Evolutionary conservation across 1,140 invertebrate genomes (phyloP).

Genomic region (Drosophila virilis): DNA sequence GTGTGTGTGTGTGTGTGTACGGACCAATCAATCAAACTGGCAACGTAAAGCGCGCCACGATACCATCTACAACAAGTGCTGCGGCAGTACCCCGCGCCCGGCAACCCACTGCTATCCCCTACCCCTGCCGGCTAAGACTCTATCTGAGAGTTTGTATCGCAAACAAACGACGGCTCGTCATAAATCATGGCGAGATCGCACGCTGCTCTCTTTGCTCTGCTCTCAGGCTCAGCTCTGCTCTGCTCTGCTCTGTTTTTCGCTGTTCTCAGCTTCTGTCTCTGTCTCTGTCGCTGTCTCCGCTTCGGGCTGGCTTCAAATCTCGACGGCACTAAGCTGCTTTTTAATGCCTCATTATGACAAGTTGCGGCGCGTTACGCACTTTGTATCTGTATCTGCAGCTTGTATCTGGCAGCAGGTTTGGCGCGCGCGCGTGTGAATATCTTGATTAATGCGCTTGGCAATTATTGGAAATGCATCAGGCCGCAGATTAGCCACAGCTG

Average conservation of each 20-base stretch:
- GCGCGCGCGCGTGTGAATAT: conserved; percentile 37
- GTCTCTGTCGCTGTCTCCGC: neutral
- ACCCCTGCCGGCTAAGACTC: conserved; percentile 20
- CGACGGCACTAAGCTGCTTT: conserved; percentile 37
- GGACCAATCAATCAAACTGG: conserved; percentile 71
- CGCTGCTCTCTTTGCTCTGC: neutral
- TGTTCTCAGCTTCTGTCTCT: neutral
- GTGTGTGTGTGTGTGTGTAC: conserved; percentile 5
- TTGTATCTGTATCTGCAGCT: conserved; percentile 21
- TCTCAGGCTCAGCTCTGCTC: neutral
- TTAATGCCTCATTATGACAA: conserved; percentile 61
- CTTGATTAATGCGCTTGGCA: conserved; percentile 55
- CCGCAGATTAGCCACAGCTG: neutral
- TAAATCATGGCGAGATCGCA: conserved; percentile 68
- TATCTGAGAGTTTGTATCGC: conserved; percentile 50
- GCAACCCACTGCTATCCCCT: neutral
- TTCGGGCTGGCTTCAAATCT: conserved; percentile 28
- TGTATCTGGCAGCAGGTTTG: conserved; percentile 20
- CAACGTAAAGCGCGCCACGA: conserved; percentile 55
- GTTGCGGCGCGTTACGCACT: conserved; percentile 58
- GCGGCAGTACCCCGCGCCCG: neutral
- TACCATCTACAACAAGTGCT: conserved; percentile 66
- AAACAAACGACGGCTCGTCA: conserved; percentile 33
- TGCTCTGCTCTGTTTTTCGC: neutral
- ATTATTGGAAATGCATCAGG: conserved; percentile 45